Conservation (phyloP, 2,113 vertebrate genomes). For the Oreotragus oreotragus region DNA sequence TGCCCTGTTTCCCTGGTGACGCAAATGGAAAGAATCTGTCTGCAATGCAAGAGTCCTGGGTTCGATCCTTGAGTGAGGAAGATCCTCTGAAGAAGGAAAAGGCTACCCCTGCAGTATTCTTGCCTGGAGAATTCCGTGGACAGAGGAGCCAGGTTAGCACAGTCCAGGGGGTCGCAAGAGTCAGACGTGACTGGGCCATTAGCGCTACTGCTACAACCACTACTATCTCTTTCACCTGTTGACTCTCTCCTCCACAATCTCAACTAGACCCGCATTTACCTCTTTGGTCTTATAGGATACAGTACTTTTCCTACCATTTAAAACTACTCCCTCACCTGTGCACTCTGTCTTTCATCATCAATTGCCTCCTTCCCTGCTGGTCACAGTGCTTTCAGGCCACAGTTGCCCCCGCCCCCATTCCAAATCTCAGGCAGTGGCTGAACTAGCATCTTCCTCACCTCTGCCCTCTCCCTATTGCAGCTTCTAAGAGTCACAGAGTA, state of each 20-base stretch:
- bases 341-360: background rate
- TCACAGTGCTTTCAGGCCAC: background rate
- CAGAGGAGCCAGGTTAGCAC: background rate
- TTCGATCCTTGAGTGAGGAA: background rate
- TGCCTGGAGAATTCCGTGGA: background rate
- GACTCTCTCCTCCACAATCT: background rate
- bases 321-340: background rate
- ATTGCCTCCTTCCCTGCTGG: background rate
- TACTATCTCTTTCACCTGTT: background rate
- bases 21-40: background rate
- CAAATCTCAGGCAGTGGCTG: background rate
- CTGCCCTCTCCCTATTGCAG: background rate
- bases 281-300: background rate
- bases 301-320: background rate
- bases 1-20: background rate
- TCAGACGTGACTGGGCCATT: background rate
- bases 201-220: rapidly evolving
- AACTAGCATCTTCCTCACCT: background rate
- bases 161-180: background rate
- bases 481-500: background rate
- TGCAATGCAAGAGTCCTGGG: background rate
- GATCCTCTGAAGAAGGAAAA: background rate
- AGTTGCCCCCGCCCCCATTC: background rate
- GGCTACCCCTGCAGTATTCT: background rate
- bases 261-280: background rate